Evolutionary conservation across 92 coral and sea anemone species (phyloP).

Genomic region (Epizoanthus scotinus): DNA sequence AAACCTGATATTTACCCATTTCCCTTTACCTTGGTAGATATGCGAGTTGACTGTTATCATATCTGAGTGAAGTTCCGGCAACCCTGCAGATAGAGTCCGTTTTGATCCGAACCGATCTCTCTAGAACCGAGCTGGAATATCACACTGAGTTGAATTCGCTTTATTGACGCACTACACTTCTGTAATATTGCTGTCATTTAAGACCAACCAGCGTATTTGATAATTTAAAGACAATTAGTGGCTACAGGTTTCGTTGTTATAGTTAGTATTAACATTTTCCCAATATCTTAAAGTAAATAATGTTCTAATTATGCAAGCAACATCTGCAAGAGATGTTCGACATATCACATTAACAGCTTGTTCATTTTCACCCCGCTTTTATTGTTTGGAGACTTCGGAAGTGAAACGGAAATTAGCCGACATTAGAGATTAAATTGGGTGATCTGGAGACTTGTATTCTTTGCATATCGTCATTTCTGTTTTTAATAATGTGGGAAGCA

Average conservation of each 20-base stretch:
- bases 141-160: neutral
- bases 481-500: conserved; percentile 29
- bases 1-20: no score
- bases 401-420: conserved; percentile 20
- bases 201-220: neutral
- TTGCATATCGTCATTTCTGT: neutral
- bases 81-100: no score
- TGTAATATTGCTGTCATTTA: neutral
- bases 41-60: no score
- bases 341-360: conserved; percentile 10
- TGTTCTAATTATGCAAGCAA: conserved; percentile 1
- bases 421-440: conserved; percentile 8
- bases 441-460: neutral
- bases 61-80: no score
- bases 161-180: neutral
- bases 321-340: neutral
- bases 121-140: neutral
- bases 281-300: conserved; percentile 12
- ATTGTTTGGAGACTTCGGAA: conserved; percentile 5
- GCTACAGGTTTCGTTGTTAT: conserved; percentile 2
- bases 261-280: conserved; percentile 29
- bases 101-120: no score
- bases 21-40: no score
- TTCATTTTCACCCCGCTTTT: neutral
- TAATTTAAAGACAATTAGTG: conserved; percentile 15